phyloP scores from a whole-genome alignment of 2,797 vertebrate genomes.

The Phoebastria nigripes region DNA sequence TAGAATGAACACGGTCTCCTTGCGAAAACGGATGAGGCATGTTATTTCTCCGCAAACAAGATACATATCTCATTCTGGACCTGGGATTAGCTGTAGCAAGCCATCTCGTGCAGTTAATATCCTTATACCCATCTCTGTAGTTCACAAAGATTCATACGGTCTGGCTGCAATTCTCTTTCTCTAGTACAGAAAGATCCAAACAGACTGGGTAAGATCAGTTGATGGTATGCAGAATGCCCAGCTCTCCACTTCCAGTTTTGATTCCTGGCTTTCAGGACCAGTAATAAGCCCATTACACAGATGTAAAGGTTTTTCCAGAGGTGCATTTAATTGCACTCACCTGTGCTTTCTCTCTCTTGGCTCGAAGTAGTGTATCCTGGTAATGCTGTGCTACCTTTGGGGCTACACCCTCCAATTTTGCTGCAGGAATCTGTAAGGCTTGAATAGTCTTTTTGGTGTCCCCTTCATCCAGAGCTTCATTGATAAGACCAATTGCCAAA shows the following conservation, averaged over 20 bases:
- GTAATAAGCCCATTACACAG: background rate
- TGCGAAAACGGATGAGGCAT: background rate
- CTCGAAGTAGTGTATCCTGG: conserved; percentile 89
- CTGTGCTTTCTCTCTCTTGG: conserved; percentile 94
- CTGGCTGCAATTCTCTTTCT: background rate
- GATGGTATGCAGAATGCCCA: background rate
- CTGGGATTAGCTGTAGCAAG: background rate
- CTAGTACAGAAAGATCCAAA: background rate
- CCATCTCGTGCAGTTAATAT: background rate
- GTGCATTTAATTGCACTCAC: conserved; percentile 69
- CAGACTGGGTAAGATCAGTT: background rate
- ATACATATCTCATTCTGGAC: background rate
- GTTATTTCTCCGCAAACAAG: background rate
- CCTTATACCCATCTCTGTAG: background rate
- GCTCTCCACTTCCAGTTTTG: background rate
- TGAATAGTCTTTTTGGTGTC: conserved; percentile 85
- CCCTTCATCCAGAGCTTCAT: conserved; percentile 93
- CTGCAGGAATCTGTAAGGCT: conserved; percentile 87
- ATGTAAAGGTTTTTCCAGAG: background rate
- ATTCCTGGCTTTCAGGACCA: background rate
- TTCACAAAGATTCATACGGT: background rate
- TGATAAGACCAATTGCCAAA: conserved; percentile 92
- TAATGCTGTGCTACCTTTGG: conserved; percentile 92
- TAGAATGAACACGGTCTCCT: background rate
- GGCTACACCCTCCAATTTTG: conserved; percentile 88